Base-by-base conservation (phyloP, 2,113 vertebrate genomes). In the Scytalopus superciliaris region DNA sequence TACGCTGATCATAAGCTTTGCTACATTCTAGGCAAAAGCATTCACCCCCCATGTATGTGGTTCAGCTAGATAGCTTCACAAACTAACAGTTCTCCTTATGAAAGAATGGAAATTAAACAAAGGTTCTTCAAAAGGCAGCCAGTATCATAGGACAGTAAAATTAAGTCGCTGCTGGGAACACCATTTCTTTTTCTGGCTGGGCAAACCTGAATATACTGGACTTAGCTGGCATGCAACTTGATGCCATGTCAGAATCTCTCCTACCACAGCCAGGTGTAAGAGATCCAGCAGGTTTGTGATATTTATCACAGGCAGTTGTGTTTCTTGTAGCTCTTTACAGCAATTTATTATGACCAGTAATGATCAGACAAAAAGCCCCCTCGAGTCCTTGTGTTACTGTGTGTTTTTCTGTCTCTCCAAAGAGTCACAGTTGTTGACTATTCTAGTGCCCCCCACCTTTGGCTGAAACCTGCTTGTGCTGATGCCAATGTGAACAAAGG, bases 101-200 rank as follows among this genome's bases (percentile, higher is more conserved):
- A 78, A 82, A 89, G 47, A 78, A 78, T 17, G 30, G 74, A 91
- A 90, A 87, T 33, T 7, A 55, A 89, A 86, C 10, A 59, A 63
- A 73, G 39, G 76, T 47, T 75, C 37, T 64, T 49, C 69, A 27
- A 64, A 94, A 83, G 25, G 28, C 70, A 60, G 57, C 19, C 60
- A 82, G 53, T 42, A 59, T 24, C 83, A 44, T 0, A 57, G 24
- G 12, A 47, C 55, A 88, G 53, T 64, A 78, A 86, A 84, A 74
- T 18, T 27, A 39, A 67, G 45, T 42, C 40, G 13, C 33, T 25
- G 14, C 33, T 52, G 68, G 27, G 40, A 84, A 55, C 9, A 39
- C 0, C 3, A 14, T 47, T 44, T 74, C 33, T 82, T 73, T 57
- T 80, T 23, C 59, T 76, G 63, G 16, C 39, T 55, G 7, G 31